Evolutionary conservation across 2,113 vertebrate species (phyloP), one percentile per base, ranked within the genome.

Genomic region (Prochilodus magdalenae): DNA sequence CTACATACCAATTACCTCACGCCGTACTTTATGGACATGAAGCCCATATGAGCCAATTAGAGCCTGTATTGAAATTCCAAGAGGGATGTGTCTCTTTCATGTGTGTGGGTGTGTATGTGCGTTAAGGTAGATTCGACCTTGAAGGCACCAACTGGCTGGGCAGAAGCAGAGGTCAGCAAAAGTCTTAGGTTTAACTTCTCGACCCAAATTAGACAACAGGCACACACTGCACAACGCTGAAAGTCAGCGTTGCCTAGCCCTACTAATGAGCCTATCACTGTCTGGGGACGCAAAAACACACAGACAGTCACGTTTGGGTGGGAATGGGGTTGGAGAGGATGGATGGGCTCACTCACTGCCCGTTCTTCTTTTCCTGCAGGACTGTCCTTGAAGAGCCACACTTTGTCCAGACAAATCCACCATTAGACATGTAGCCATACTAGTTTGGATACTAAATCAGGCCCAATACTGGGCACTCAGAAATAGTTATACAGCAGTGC

Each of bases 61-160:
- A 74, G 71, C 47, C n/a, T 14, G 47, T 85, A 84, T 82, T 87
- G 79, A 79, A 75, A 87, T 87, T 84, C 84, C 79, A 55, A 36
- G 40, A 71, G 67, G 60, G 53, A 65, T 76, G 81, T 69, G 36
- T 66, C 66, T 60, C 79, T 76, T 27, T 47, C 63, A 30, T 36
- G 36, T 40, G 53, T 70, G 36, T 47, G 67, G 29, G 44, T 36
- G 55, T 63, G 22, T 16, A 55, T 84, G 73, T 79, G 66, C 81
- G 67, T 77, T 53, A 47, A 67, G 30, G 22, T 72, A 7, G 26
- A 29, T 67, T 86, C 59, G 30, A 84, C 55, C 71, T 78, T 14
- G 30, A 40, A n/a, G 27, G 63, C 29, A 71, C 70, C 76, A 26
- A 49, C 73, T 83, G 77, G 40, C 72, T 60, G 71, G 47, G 44